A percentile compares a stretch with the other conserved stretches of the same genome.
phyloP scores from a whole-genome alignment of 2,888 invertebrate species.

The Cantharis lateralis region DNA sequence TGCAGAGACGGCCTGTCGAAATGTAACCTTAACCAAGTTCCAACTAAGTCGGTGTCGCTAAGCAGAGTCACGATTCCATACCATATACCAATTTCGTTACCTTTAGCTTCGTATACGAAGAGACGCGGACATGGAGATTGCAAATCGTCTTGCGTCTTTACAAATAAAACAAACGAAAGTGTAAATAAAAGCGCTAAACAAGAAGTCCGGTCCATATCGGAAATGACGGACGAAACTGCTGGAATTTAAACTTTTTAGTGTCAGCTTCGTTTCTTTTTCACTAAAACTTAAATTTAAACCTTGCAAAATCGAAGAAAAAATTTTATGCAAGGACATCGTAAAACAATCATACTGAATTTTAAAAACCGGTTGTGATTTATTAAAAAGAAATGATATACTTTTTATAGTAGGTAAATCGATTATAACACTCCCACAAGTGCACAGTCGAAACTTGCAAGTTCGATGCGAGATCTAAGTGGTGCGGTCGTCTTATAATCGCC shows the following conservation, averaged over 20 bases:
- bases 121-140: conserved; percentile 62
- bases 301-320: no score
- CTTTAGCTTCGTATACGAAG: conserved; percentile 61
- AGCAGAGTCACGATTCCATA: conserved; percentile 63
- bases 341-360: background rate
- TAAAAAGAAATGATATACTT: background rate
- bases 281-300: background rate
- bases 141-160: background rate
- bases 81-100: conserved; percentile 63
- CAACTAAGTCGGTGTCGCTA: conserved; percentile 59
- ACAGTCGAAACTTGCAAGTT: no score
- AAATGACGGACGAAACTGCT: background rate
- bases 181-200: background rate
- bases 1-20: conserved; percentile 40
- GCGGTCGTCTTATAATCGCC: no score
- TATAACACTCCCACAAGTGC: no score
- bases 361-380: background rate
- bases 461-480: no score
- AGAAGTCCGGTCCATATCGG: background rate
- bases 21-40: conserved; percentile 58
- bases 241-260: background rate
- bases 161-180: background rate
- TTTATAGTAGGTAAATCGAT: no score
- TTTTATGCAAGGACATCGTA: background rate
- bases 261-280: background rate